Percentiles rank a stretch among this genome's conserved stretches.
Evolutionary conservation across 2,888 invertebrate genomes (phyloP).

Genomic region (Harpagoxenus sublaevis): DNA sequence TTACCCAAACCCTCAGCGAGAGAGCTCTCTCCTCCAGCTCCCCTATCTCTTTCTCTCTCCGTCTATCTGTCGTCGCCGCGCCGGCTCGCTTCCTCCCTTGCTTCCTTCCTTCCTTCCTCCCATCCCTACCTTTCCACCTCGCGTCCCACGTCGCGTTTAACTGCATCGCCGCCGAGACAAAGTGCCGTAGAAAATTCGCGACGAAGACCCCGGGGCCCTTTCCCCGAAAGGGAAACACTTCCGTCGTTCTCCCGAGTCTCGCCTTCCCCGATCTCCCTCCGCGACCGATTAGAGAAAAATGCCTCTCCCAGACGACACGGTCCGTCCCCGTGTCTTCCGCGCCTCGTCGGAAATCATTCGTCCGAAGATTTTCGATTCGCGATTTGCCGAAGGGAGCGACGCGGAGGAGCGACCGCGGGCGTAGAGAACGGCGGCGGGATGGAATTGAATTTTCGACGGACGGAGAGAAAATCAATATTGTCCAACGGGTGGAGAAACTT

Average conservation of each 20-base stretch:
- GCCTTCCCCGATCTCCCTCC: neutral
- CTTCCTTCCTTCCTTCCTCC: conserved; percentile 3
- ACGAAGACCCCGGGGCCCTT: neutral
- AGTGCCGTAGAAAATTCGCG: conserved; percentile 53
- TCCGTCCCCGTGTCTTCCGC: neutral
- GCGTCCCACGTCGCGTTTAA: conserved; percentile 45
- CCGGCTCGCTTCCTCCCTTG: conserved; percentile 28
- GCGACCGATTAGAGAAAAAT: conserved; percentile 39
- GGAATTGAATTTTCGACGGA: conserved; percentile 74
- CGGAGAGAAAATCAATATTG: conserved; percentile 76
- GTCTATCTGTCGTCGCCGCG: conserved; percentile 38
- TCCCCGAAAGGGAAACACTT: conserved; percentile 21
- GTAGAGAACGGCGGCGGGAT: neutral
- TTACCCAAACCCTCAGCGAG: conserved; percentile 36
- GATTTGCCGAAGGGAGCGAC: conserved; percentile 34
- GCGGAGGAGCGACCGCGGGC: neutral
- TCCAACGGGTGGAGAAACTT: conserved; percentile 73
- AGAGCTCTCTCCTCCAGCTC: conserved; percentile 27
- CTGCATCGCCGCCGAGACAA: conserved; percentile 58
- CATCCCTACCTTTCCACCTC: conserved; percentile 5
- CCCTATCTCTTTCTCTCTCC: conserved; percentile 6
- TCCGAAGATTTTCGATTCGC: conserved; percentile 47
- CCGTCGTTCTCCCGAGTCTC: neutral
- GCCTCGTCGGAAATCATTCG: neutral
- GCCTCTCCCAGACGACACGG: neutral